Conservation (phyloP, 2,113 vertebrate species). For the Upupa epops region DNA sequence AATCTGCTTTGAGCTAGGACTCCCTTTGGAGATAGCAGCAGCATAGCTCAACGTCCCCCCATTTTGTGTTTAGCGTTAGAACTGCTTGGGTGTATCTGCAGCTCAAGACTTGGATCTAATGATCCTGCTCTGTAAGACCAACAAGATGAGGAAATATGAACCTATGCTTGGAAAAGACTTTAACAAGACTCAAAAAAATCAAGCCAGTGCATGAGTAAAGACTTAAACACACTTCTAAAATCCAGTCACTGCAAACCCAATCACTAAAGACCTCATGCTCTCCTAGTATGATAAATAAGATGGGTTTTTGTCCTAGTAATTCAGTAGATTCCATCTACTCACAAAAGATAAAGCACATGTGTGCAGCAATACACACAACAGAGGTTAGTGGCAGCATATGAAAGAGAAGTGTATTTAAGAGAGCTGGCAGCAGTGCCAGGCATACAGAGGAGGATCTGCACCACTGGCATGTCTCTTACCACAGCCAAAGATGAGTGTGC, state of each 20-base stretch:
- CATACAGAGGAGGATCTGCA: background rate
- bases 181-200: background rate
- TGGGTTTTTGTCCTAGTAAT: background rate
- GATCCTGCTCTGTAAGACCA: background rate
- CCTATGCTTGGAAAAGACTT: background rate
- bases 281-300: background rate
- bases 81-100: background rate
- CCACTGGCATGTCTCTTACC: background rate
- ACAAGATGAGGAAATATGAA: background rate
- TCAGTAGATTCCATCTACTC: background rate
- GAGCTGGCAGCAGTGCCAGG: background rate
- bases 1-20: background rate
- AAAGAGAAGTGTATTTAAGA: background rate
- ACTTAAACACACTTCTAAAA: background rate
- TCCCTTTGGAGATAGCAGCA: background rate
- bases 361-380: background rate
- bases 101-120: background rate
- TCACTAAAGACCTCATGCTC: background rate
- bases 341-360: background rate
- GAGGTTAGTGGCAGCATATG: background rate
- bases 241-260: background rate
- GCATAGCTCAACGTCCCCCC: background rate
- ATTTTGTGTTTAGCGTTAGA: background rate
- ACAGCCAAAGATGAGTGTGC: rapidly evolving
- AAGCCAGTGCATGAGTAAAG: background rate